Percentiles rank a stretch among this genome's conserved stretches.
Conservation (phyloP, 2,113 vertebrate genomes). For the Tretioscincus oriximinensis region DNA sequence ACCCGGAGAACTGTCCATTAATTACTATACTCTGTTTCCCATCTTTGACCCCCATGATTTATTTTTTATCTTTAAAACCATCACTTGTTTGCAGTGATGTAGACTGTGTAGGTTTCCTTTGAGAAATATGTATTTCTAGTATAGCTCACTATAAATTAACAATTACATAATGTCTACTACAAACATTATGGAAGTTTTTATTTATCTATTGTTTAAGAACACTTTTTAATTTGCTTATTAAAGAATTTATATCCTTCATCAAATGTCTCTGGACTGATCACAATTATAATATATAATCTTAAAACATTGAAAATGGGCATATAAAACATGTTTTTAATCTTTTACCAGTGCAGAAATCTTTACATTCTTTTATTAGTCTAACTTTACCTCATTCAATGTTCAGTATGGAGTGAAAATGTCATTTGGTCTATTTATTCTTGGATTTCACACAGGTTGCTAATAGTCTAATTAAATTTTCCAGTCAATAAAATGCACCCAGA, state of each 20-base stretch:
- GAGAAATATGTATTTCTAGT: not conserved
- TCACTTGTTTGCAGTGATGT: slow-evolving; percentile 19
- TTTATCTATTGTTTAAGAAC: not conserved
- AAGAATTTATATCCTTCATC: too few relatives aligned
- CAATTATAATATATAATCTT: too few relatives aligned
- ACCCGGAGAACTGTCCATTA: too few relatives aligned
- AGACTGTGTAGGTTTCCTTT: slow-evolving; percentile 9
- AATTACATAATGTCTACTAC: not conserved
- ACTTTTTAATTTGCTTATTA: too few relatives aligned
- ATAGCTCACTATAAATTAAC: slow-evolving; percentile 4
- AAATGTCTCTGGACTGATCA: too few relatives aligned
- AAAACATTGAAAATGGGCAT: not conserved
- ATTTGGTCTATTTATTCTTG: not conserved
- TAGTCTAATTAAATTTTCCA: slow-evolving; percentile 23
- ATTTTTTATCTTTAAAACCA: slow-evolving; percentile 16
- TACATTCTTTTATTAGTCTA: not conserved
- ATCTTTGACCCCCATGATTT: not conserved
- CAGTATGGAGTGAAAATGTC: not conserved
- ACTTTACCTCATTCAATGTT: not conserved
- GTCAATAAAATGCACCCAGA: slow-evolving; percentile 19
- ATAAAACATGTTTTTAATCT: slow-evolving; percentile 7
- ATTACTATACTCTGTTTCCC: too few relatives aligned
- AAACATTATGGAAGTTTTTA: not conserved
- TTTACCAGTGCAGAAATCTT: not conserved
- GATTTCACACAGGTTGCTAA: slow-evolving; percentile 21